Conservation (phyloP, 2,797 vertebrate genomes). For the Ambastaia sidthimunki region DNA sequence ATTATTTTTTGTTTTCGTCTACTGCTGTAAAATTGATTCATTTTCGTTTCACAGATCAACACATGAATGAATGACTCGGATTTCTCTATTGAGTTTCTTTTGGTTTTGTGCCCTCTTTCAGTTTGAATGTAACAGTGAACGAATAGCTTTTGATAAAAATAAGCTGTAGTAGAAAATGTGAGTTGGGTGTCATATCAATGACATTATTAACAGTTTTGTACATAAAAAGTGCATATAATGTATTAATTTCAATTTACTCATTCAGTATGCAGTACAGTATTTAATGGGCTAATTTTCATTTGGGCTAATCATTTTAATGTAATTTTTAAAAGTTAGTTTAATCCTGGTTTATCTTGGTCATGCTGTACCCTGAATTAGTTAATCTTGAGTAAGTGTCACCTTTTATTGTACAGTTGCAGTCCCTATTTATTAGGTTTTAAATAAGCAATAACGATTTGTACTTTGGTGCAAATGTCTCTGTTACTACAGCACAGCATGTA, state of each 20-base stretch:
- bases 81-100: slow-evolving; percentile 20
- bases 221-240: background rate
- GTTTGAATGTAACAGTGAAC: background rate
- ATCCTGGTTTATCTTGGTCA: no score
- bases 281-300: background rate
- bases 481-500: background rate
- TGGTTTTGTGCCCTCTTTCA: background rate
- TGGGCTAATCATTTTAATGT: no score
- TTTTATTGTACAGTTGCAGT: no score
- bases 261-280: background rate
- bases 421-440: no score
- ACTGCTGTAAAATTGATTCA: slow-evolving; percentile 22
- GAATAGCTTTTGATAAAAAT: background rate
- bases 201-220: background rate
- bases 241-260: background rate
- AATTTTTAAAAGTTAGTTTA: no score
- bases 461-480: no score
- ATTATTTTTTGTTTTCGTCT: background rate
- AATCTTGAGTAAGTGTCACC: no score
- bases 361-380: no score
- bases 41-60: slow-evolving; percentile 23
- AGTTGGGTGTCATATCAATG: slow-evolving; percentile 7
- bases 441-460: no score
- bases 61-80: slow-evolving; percentile 14
- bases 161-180: background rate